Base-by-base conservation (phyloP, 2,888 invertebrate species). In the Drosophila vallismaia region DNA sequence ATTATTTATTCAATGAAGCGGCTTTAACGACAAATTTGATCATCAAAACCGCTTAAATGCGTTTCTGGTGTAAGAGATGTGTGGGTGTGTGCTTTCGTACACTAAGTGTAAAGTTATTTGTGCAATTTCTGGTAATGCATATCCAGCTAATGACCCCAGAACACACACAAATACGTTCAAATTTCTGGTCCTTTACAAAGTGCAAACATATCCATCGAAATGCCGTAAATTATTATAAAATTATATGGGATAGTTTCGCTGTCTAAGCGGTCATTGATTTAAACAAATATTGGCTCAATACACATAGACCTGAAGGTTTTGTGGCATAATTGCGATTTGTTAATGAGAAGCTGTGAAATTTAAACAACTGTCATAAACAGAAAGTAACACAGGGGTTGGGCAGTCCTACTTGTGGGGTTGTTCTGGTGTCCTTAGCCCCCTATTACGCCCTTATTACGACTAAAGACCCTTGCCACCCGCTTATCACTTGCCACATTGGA, bases 211-310 rank as follows among this genome's bases (percentile, higher is more conserved):
- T 10, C 38, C 24, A n/a, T 44, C n/a, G 24, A 28, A 63, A 51
- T 38, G 48, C 57, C 67, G 19, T 19, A 19, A 19, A 19, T 19
- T 19, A 63, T 74, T 64, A 54, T 36, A 44, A 52, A 49, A 44
- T 66, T 46, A 45, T 40, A 51, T 40, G 49, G 19, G 29, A 62
- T 48, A 64, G 59, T 45, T 60, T 49, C 50, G 51, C 59, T 10
- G 26, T 36, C 60, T 56, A 56, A 75, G 54, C 73, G 44, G 31
- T 48, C 54, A 73, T 81, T 74, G 57, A 71, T 56, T 75, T 71
- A 71, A 59, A 31, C 66, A 81, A 78, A 76, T 74, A 82, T 74
- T 74, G 50, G 74, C 50, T 42, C 19, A 48, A 60, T 64, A 51
- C 28, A 33, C 52, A 38, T 0, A n/a, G n/a, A 19, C 14, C 33